Evolutionary conservation across 2,113 vertebrate genomes (phyloP).

Genomic region (Pachycephala philippinensis): DNA sequence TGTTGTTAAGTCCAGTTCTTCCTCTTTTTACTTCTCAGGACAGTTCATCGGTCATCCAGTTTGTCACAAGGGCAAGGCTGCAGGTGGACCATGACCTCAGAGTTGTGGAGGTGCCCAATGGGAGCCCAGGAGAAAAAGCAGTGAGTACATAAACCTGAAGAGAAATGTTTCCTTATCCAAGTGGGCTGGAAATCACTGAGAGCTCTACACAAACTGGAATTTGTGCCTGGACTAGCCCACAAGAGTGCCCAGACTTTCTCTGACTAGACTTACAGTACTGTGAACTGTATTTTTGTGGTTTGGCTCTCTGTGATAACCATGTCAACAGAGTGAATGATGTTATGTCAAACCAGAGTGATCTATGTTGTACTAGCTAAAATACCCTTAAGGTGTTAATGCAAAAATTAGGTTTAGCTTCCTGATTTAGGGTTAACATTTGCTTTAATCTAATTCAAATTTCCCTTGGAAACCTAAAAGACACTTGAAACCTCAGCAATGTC

Average conservation of each 20-base stretch:
- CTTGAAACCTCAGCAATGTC: background rate
- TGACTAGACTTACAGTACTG: background rate
- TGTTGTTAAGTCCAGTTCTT: background rate
- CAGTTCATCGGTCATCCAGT: slow-evolving; percentile 94
- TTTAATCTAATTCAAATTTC: slow-evolving; percentile 21
- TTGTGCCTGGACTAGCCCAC: background rate
- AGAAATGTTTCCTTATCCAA: background rate
- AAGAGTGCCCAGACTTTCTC: background rate
- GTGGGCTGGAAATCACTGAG: background rate
- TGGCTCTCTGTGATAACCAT: background rate
- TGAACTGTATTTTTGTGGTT: background rate
- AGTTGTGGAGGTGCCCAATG: slow-evolving; percentile 81
- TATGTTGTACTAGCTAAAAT: background rate
- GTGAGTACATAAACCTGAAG: slow-evolving; percentile 76
- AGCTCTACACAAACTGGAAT: background rate
- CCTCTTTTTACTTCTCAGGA: slow-evolving; percentile 75
- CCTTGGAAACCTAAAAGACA: background rate
- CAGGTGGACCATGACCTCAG: slow-evolving; percentile 74
- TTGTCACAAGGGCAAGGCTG: slow-evolving; percentile 84
- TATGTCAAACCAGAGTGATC: background rate
- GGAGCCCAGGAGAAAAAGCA: slow-evolving; percentile 84
- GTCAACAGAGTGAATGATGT: background rate
- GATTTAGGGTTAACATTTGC: background rate
- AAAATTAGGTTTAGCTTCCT: background rate
- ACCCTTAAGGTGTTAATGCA: background rate